Base-by-base conservation (phyloP, 1,140 invertebrate species). In the Papilio helenus region DNA sequence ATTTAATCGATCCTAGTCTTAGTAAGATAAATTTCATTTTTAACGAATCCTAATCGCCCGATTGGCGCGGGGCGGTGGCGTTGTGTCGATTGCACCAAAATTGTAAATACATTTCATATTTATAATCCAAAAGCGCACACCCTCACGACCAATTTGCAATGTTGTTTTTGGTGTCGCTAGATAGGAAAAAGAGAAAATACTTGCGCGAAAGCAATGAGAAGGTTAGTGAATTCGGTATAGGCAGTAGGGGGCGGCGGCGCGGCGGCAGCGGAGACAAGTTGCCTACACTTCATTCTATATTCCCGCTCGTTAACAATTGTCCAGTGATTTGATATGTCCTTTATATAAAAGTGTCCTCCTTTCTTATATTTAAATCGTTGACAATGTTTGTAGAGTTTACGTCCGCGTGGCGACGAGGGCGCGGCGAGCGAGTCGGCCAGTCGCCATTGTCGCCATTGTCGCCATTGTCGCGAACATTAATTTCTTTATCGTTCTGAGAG, bases 1-100 rank as follows among this genome's bases (percentile, higher is more conserved):
- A 90, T 93, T 94, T 90, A 92, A 91, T 93, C 85, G 93, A 91
- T 87, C 90, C 93, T 94, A 94, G 93, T 94, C 93, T 90, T 94
- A 94, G 91, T 91, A 88, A 89, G 85, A 88, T 94, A 93, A 91
- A 92, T 87, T 89, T 87, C 83, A 87, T 88, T 90, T 90, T 86
- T 88, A 90, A 89, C 86, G 86, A 87, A 85, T 87, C 85, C 79
- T 83, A 78, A 83, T 85, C 85, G 89, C 79, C 83, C 74, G 51
- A 84, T 88, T 83, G 85, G 86, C 72, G 80, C 73, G 65, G 76
- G 83, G 83, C 82, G 84, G 61, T 18, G 14, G 61, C 4, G 61
- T 34, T 7, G 4, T 29, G 61, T 76, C 71, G 68, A 79, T 79
- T 84, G 86, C 85, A 87, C 85, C 79, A 79, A 86, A 84, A 83